A percentile compares a stretch with the other conserved stretches of the same genome.
Evolutionary conservation across 2,797 vertebrate species (phyloP).

Genomic region (Coendou prehensilis): DNA sequence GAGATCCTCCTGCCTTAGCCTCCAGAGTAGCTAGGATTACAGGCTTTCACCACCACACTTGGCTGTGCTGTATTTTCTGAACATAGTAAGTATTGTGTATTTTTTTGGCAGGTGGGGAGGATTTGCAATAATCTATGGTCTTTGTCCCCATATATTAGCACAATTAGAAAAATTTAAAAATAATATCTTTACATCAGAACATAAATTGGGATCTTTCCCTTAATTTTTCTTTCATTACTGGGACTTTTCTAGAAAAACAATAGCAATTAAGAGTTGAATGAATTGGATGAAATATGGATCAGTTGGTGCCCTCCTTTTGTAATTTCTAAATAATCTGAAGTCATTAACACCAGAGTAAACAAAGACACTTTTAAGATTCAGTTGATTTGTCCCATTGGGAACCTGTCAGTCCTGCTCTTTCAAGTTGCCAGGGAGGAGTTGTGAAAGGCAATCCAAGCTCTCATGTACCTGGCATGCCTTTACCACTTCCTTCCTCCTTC

Average conservation of each 20-base stretch:
- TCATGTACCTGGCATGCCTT: constrained; percentile 18
- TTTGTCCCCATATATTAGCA: constrained; percentile 37
- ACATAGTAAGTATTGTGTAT: neutral
- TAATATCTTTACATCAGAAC: neutral
- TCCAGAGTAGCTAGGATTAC: neutral
- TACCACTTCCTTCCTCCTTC: constrained; percentile 60
- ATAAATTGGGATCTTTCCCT: constrained; percentile 17
- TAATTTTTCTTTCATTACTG: constrained; percentile 45
- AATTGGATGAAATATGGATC: constrained; percentile 32
- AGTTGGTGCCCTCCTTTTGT: constrained; percentile 56
- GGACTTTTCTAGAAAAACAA: constrained; percentile 48
- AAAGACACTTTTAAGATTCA: constrained; percentile 62
- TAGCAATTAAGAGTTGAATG: constrained; percentile 44
- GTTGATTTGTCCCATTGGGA: constrained; percentile 72
- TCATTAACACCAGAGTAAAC: constrained; percentile 70
- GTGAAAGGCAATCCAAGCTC: constrained; percentile 55
- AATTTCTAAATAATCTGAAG: constrained; percentile 65
- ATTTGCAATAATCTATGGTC: constrained; percentile 11
- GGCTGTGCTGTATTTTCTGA: constrained; percentile 11
- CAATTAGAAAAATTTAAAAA: constrained; percentile 47
- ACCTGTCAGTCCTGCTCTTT: constrained; percentile 81
- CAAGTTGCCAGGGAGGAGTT: constrained; percentile 65
- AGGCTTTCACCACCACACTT: neutral
- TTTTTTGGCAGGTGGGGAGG: neutral
- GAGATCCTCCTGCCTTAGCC: neutral